Conservation (phyloP, 2,888 invertebrate species). For the Caenorhabditis zanzibari region DNA sequence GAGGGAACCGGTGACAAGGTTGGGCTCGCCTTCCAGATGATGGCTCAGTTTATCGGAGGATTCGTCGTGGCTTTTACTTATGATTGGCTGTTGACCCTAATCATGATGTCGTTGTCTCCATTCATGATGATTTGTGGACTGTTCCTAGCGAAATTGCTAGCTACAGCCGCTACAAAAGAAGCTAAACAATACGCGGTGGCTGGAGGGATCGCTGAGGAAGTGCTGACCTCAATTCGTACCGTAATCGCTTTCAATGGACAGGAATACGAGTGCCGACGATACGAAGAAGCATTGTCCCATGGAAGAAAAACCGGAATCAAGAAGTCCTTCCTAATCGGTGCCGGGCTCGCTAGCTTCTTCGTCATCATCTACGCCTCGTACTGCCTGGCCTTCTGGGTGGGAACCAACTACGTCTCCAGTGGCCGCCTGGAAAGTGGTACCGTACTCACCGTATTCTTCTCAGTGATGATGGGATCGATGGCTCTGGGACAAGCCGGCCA, state of each 20-base stretch:
- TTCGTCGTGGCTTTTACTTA: slow-evolving; percentile 77
- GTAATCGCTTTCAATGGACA: slow-evolving; percentile 76
- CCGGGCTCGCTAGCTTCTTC: slow-evolving; percentile 83
- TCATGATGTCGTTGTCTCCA: slow-evolving; percentile 83
- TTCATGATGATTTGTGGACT: slow-evolving; percentile 78
- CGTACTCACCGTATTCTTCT: slow-evolving; percentile 83
- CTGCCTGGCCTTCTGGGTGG: slow-evolving; percentile 80
- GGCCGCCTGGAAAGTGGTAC: slow-evolving; percentile 67
- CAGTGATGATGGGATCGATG: slow-evolving; percentile 85
- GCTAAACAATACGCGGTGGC: slow-evolving; percentile 78
- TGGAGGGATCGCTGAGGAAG: slow-evolving; percentile 73
- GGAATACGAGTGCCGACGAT: slow-evolving; percentile 73
- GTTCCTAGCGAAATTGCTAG: slow-evolving; percentile 83
- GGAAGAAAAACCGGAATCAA: slow-evolving; percentile 79
- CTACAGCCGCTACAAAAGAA: slow-evolving; percentile 84
- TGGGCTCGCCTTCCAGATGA: slow-evolving; percentile 77
- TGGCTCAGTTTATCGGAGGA: slow-evolving; percentile 80
- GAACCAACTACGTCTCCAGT: slow-evolving; percentile 74
- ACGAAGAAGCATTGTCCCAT: slow-evolving; percentile 77
- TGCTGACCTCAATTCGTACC: slow-evolving; percentile 71
- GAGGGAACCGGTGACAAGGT: slow-evolving; percentile 83
- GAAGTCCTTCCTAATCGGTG: slow-evolving; percentile 81
- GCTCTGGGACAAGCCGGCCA: slow-evolving; percentile 90
- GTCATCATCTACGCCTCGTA: slow-evolving; percentile 84
- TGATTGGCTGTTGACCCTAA: slow-evolving; percentile 80